These are phyloP conservation scores for Synaphobranchus kaupii DNA, from an alignment of 2,797 vertebrate species.

Conservation along the genomic window DNA sequence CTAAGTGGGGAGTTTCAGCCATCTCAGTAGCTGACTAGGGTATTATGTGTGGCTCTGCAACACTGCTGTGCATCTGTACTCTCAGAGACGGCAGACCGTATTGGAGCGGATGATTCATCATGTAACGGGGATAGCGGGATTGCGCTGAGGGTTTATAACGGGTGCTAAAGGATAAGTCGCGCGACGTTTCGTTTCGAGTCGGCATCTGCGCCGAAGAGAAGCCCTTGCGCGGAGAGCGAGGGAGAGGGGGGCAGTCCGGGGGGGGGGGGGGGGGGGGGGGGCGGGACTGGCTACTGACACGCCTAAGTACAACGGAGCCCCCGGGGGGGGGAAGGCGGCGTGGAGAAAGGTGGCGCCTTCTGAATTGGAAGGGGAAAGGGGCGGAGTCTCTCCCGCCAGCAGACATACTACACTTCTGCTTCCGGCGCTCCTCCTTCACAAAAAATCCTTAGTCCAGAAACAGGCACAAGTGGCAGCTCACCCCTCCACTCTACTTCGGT, in stretches of 20 bases:
- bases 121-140: not conserved
- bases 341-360: not conserved
- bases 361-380: not conserved
- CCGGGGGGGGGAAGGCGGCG: not conserved
- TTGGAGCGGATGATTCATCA: not conserved
- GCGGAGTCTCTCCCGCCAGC: not conserved
- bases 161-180: not conserved
- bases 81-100: not conserved
- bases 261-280: too few species aligned
- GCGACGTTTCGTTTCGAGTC: not conserved
- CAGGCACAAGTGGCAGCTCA: not conserved
- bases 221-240: not conserved
- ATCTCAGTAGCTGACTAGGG: not conserved
- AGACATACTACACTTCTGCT: not conserved
- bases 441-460: not conserved
- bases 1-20: conserved; percentile 4
- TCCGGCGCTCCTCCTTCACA: not conserved
- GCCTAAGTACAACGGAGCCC: not conserved
- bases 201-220: not conserved
- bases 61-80: not conserved
- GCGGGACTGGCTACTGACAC: not conserved
- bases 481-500: not conserved
- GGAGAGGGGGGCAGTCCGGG: not conserved
- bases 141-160: not conserved
- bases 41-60: not conserved